These are phyloP conservation scores for Cetoscarus ocellatus DNA, from an alignment of 2,797 vertebrate species.

Conservation along the genomic window DNA sequence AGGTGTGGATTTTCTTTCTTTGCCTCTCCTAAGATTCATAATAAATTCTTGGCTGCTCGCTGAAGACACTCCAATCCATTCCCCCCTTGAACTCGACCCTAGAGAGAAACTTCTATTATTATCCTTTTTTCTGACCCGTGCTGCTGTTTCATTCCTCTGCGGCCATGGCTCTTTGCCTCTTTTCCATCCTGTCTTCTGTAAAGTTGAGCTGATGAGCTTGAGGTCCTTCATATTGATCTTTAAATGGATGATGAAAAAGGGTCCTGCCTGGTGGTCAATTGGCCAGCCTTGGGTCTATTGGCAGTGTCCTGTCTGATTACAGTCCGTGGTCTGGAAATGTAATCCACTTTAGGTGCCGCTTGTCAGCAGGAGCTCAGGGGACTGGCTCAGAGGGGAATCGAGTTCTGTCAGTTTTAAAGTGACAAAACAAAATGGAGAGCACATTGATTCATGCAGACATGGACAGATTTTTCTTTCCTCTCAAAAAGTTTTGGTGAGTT, in stretches of 20 bases:
- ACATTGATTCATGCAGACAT: not conserved
- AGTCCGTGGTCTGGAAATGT: conserved; percentile 42
- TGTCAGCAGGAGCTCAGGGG: conserved; percentile 47
- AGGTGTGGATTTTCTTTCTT: conserved; percentile 3
- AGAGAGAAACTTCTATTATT: conserved; percentile 37
- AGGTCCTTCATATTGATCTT: conserved; percentile 75
- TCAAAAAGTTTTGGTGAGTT: no score
- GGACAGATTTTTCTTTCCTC: no score
- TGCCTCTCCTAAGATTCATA: conserved; percentile 51
- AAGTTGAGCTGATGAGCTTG: conserved; percentile 71
- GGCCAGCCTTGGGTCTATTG: conserved; percentile 52
- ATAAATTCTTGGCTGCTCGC: conserved; percentile 41
- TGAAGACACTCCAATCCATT: conserved; percentile 65
- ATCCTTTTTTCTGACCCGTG: conserved; percentile 26
- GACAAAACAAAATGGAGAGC: conserved; percentile 14
- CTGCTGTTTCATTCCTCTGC: conserved; percentile 36
- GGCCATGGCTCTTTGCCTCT: conserved; percentile 51
- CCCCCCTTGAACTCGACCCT: conserved; percentile 46
- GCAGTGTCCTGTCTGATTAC: conserved; percentile 63
- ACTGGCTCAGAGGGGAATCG: conserved; percentile 22
- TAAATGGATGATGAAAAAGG: conserved; percentile 81
- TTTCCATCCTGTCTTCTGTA: conserved; percentile 61
- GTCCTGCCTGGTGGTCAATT: conserved; percentile 61
- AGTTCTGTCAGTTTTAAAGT: conserved; percentile 31
- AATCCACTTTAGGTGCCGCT: conserved; percentile 61